These are phyloP conservation scores for Nothoprocta pentlandii DNA, from an alignment of 2,113 vertebrate genomes.

Conservation along the genomic window DNA sequence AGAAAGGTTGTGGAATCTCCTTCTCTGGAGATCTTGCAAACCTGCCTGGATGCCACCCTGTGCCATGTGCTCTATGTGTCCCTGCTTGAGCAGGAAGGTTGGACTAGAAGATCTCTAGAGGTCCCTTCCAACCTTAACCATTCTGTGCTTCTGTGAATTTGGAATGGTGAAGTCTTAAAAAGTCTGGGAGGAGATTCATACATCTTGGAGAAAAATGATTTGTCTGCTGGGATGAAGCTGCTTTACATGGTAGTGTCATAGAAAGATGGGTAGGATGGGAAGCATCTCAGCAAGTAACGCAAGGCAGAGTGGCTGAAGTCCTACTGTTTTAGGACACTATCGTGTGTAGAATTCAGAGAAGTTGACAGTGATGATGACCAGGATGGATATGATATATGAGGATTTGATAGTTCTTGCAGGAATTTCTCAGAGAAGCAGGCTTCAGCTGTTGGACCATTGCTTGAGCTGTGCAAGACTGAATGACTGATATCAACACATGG, in stretches of 20 bases:
- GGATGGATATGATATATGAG: background rate
- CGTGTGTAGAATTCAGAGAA: background rate
- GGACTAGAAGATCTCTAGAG: too few relatives aligned
- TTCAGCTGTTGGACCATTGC: background rate
- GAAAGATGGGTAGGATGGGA: background rate
- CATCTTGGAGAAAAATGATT: background rate
- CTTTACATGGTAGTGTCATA: background rate
- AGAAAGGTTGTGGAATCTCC: too few relatives aligned
- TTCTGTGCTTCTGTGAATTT: background rate
- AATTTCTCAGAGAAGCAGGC: background rate
- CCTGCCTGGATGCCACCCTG: too few relatives aligned
- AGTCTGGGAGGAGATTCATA: background rate
- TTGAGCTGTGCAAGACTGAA: background rate
- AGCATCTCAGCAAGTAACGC: background rate
- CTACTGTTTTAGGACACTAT: background rate
- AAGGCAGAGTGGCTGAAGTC: background rate
- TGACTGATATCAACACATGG: background rate
- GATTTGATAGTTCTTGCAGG: background rate
- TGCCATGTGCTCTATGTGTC: too few relatives aligned
- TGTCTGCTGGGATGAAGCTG: background rate
- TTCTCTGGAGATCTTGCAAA: too few relatives aligned
- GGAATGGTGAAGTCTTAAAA: background rate
- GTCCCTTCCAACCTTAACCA: too few relatives aligned
- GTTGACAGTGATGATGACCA: background rate
- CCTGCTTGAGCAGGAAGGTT: too few relatives aligned